phyloP scores from a whole-genome alignment of 2,797 vertebrate species.

The Zenarchopterus dispar region DNA sequence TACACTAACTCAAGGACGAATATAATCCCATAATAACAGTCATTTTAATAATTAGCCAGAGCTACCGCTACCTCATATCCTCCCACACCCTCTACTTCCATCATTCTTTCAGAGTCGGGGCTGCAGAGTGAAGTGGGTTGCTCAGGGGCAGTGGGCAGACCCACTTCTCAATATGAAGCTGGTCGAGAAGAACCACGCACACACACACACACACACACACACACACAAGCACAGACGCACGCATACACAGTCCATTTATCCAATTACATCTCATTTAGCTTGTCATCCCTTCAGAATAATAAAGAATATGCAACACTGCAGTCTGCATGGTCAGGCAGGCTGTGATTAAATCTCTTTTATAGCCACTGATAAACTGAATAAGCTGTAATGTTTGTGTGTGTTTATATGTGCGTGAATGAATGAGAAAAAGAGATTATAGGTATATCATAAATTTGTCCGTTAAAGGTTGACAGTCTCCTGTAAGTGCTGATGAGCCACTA shows the following conservation, averaged over 20 bases:
- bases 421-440: too few relatives aligned
- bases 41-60: constrained; percentile 72
- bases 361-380: too few relatives aligned
- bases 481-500: too few relatives aligned
- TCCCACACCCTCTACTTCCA: constrained; percentile 35
- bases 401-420: too few relatives aligned
- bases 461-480: too few relatives aligned
- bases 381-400: too few relatives aligned
- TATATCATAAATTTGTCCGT: too few relatives aligned
- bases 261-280: constrained; percentile 65
- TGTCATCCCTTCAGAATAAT: constrained; percentile 75
- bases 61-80: constrained; percentile 53
- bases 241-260: constrained; percentile 34
- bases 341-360: too few relatives aligned
- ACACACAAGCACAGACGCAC: too few relatives aligned
- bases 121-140: constrained; percentile 29
- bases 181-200: constrained; percentile 32
- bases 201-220: constrained; percentile 25
- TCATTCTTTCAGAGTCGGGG: constrained; percentile 21
- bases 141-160: background rate
- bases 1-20: constrained; percentile 70
- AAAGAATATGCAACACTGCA: constrained; percentile 30
- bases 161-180: constrained; percentile 15
- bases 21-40: constrained; percentile 80
- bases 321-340: too few relatives aligned